phyloP scores from a whole-genome alignment of 2,888 invertebrate genomes.

The Atethmia centrago region DNA sequence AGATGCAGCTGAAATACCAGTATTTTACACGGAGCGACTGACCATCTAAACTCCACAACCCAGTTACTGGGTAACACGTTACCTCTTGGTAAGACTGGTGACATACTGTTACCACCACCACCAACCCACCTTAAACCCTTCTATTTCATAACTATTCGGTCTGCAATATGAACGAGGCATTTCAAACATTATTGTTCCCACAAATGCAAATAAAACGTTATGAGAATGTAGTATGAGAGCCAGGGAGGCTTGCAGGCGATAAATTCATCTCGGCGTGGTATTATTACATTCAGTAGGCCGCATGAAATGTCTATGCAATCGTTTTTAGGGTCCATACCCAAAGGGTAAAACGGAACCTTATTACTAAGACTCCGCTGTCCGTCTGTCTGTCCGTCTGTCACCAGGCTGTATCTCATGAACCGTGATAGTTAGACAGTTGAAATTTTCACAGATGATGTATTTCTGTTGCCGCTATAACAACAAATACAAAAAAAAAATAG shows the following conservation, averaged over 20 bases:
- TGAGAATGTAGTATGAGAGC: conserved; percentile 61
- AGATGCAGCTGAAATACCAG: not conserved
- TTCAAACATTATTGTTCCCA: conserved; percentile 42
- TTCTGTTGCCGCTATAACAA: too few relatives aligned
- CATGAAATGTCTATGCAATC: conserved; percentile 28
- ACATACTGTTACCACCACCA: not conserved
- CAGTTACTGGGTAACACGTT: not conserved
- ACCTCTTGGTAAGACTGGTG: not conserved
- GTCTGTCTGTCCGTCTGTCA: too few relatives aligned
- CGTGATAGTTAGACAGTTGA: too few relatives aligned
- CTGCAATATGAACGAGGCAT: conserved; percentile 31
- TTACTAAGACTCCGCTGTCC: too few relatives aligned
- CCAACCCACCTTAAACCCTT: not conserved
- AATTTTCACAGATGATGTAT: too few relatives aligned
- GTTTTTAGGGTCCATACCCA: not conserved
- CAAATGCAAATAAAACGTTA: conserved; percentile 62
- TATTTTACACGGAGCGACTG: not conserved
- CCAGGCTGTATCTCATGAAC: too few relatives aligned
- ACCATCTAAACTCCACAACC: not conserved
- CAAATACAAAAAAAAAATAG: too few relatives aligned
- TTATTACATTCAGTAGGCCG: conserved; percentile 52
- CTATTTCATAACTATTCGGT: conserved; percentile 24
- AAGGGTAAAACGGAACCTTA: too few relatives aligned
- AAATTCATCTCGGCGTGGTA: conserved; percentile 55
- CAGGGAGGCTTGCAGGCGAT: conserved; percentile 37